These are phyloP conservation scores for Rhorus exstirpatorius DNA, from an alignment of 2,888 invertebrate genomes.

Conservation along the genomic window DNA sequence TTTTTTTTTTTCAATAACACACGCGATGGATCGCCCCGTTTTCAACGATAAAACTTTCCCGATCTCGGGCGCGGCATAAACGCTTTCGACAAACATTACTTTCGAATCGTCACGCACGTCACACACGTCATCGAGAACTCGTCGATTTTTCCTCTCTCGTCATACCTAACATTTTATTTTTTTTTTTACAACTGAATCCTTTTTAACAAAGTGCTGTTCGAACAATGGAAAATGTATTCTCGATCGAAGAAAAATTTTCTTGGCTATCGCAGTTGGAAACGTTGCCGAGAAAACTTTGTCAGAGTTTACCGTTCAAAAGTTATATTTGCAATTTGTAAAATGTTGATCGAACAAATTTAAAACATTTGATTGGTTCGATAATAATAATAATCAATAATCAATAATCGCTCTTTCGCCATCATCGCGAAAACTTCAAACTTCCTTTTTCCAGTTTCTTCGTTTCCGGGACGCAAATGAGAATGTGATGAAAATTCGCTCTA, in stretches of 20 bases:
- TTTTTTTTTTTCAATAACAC: constrained; percentile 37
- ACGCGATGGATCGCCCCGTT: constrained; percentile 19
- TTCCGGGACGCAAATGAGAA: background rate
- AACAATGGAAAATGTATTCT: no score
- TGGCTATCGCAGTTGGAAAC: no score
- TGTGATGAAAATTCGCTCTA: constrained; percentile 23
- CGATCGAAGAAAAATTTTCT: no score
- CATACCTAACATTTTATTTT: no score
- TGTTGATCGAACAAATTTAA: background rate
- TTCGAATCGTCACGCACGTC: background rate
- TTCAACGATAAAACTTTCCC: background rate
- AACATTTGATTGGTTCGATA: background rate
- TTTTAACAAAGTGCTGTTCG: no score
- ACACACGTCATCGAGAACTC: background rate
- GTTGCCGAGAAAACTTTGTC: no score
- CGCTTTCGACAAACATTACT: constrained; percentile 2
- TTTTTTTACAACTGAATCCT: no score
- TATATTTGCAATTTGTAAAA: no score
- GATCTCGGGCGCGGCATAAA: constrained; percentile 6
- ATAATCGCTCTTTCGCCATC: background rate
- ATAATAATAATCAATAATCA: background rate
- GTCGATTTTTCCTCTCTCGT: no score
- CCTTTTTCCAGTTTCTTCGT: constrained; percentile 9
- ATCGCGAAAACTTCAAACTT: background rate
- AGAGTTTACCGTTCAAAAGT: no score